Percentiles rank a stretch among this genome's conserved stretches.
These are phyloP conservation scores for Chelonoidis abingdonii DNA, from an alignment of 2,113 vertebrate genomes.

Conservation along the genomic window DNA sequence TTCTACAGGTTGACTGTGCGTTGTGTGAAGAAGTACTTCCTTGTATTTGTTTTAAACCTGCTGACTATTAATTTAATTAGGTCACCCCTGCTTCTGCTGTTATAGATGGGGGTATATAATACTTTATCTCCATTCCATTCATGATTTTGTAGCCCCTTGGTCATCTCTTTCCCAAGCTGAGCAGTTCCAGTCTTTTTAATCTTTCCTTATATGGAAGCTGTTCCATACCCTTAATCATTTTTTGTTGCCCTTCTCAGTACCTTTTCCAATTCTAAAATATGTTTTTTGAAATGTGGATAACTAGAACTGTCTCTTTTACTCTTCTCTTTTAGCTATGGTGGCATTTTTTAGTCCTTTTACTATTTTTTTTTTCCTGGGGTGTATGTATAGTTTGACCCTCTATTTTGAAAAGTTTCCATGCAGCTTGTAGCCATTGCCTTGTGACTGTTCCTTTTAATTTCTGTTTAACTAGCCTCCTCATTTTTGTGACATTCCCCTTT, in stretches of 20 bases:
- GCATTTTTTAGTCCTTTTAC: not conserved
- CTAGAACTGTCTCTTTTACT: not conserved
- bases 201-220: not conserved
- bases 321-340: not conserved
- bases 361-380: not conserved
- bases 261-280: not conserved
- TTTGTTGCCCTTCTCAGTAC: too few relatives aligned
- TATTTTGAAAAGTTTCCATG: not conserved
- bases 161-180: not conserved
- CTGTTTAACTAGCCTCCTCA: not conserved
- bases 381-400: not conserved
- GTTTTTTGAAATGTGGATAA: not conserved
- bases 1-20: too few relatives aligned
- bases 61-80: too few relatives aligned
- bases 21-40: too few relatives aligned
- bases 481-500: not conserved
- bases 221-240: not conserved
- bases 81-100: too few relatives aligned
- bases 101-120: too few relatives aligned
- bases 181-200: not conserved
- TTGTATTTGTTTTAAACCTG: too few relatives aligned
- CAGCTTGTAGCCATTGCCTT: not conserved
- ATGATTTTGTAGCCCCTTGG: too few relatives aligned
- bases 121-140: too few relatives aligned
- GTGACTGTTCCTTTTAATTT: not conserved